These are phyloP conservation scores for Opisthocomus hoazin DNA, from an alignment of 2,113 vertebrate species.

Conservation along the genomic window DNA sequence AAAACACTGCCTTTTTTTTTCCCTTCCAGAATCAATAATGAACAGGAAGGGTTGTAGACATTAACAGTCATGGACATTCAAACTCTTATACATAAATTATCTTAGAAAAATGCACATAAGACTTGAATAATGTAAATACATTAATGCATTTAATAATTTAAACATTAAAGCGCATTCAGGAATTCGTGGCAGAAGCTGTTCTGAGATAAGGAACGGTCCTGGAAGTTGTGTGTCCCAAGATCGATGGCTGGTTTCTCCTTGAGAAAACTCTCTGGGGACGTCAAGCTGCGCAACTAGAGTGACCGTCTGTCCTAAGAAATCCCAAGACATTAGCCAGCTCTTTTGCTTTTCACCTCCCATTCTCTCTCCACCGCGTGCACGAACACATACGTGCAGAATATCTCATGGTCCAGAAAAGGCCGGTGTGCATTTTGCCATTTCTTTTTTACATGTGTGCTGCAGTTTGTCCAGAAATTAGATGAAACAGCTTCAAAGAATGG, in stretches of 20 bases:
- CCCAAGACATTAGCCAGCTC: conserved; percentile 41
- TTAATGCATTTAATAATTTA: conserved; percentile 99
- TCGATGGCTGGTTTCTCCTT: conserved; percentile 79
- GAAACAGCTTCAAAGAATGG: background rate
- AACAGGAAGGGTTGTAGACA: conserved; percentile 96
- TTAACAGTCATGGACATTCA: conserved; percentile 95
- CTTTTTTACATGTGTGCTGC: background rate
- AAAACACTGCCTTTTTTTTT: conserved; percentile 94
- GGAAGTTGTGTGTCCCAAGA: conserved; percentile 70
- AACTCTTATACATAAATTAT: conserved; percentile 99
- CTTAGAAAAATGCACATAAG: conserved; percentile 98
- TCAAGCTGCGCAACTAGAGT: background rate
- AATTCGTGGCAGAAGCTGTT: conserved; percentile 75
- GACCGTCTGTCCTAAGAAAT: conserved; percentile 42
- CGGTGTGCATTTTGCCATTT: background rate
- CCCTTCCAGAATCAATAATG: conserved; percentile 96
- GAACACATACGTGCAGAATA: background rate
- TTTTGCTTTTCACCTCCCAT: background rate
- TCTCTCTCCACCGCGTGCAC: background rate
- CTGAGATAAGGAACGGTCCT: conserved; percentile 77
- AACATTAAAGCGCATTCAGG: conserved; percentile 90
- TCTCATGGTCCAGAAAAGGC: background rate
- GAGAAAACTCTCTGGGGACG: conserved; percentile 66
- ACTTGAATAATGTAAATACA: conserved; percentile 99
- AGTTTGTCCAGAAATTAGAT: background rate